A percentile compares a stretch with the other conserved stretches of the same genome.
These are phyloP conservation scores for Polyommatus icarus DNA, from an alignment of 2,888 invertebrate species.

Conservation along the genomic window DNA sequence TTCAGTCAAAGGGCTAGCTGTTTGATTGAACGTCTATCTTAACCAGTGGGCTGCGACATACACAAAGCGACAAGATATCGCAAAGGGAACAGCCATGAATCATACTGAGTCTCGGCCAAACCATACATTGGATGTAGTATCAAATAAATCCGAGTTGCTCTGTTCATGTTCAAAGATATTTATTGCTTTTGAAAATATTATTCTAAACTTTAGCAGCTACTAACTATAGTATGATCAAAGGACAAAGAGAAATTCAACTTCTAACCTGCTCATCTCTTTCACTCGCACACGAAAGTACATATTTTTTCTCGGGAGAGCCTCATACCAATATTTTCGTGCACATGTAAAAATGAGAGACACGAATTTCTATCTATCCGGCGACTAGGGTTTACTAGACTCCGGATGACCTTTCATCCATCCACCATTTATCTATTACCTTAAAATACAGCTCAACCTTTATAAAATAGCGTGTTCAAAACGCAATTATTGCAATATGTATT, in stretches of 20 bases:
- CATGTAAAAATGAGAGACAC: not conserved
- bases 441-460: constrained; percentile 46
- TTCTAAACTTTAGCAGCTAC: no score
- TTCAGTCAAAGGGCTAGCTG: no score
- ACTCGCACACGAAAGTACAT: no score
- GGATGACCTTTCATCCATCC: not conserved
- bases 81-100: constrained; percentile 37
- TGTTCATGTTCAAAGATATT: constrained; percentile 40
- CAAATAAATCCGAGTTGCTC: constrained; percentile 41
- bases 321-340: no score
- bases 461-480: constrained; percentile 58
- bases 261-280: no score
- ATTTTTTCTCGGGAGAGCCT: no score
- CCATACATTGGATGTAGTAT: constrained; percentile 46
- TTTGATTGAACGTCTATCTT: no score
- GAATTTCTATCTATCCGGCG: not conserved
- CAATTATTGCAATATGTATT: constrained; percentile 61
- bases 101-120: constrained; percentile 45
- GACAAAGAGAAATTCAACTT: not conserved
- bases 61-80: no score
- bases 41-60: no score
- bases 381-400: no score
- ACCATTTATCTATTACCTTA: not conserved
- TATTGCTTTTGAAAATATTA: constrained; percentile 26
- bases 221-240: no score